These are phyloP conservation scores for Tribolium castaneum DNA, from an alignment of 1,140 invertebrate genomes.

Conservation along the genomic window DNA sequence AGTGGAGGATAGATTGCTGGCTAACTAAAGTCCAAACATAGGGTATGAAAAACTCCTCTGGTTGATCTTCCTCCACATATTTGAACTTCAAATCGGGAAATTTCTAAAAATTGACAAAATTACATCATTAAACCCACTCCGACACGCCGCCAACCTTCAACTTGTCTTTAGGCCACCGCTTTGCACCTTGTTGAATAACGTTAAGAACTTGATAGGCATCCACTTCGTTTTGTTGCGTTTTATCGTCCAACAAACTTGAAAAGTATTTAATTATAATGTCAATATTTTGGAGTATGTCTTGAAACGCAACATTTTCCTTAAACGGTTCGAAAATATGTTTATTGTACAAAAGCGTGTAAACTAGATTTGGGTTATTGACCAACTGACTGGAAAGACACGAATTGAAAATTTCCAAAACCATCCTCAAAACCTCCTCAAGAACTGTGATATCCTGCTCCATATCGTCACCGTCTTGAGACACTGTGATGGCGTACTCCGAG, in stretches of 20 bases:
- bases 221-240: constrained; percentile 67
- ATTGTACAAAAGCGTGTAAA: constrained; percentile 97
- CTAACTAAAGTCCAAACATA: constrained; percentile 97
- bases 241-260: constrained; percentile 57
- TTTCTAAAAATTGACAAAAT: constrained; percentile 77
- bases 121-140: not conserved
- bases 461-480: constrained; percentile 59
- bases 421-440: constrained; percentile 96
- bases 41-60: constrained; percentile 99
- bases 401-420: constrained; percentile 97
- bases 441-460: constrained; percentile 90
- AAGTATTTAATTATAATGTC: constrained; percentile 80
- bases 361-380: constrained; percentile 91
- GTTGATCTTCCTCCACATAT: constrained; percentile 98
- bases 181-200: constrained; percentile 87
- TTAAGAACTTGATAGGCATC: constrained; percentile 88
- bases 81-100: constrained; percentile 99
- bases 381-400: constrained; percentile 91
- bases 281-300: constrained; percentile 97
- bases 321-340: constrained; percentile 90
- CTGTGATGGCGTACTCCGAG: constrained; percentile 60
- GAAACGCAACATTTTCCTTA: constrained; percentile 88
- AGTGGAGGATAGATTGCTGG: constrained; percentile 83
- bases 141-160: constrained; percentile 76
- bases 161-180: constrained; percentile 91